Conservation (phyloP, 2,888 invertebrate genomes). For the Macaria notata region DNA sequence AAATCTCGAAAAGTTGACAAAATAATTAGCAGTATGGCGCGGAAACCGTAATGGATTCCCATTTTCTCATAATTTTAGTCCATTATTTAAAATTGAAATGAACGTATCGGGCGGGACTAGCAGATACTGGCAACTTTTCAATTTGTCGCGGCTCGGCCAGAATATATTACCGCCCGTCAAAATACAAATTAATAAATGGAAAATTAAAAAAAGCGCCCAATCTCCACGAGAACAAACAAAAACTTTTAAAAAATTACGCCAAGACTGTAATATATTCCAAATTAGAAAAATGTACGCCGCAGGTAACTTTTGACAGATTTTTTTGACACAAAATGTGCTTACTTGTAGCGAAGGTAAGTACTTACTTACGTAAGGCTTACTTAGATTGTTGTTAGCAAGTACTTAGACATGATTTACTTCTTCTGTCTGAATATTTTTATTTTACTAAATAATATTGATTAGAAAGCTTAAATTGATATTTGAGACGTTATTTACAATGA, state of each 20-base stretch:
- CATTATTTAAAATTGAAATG: conserved; percentile 50
- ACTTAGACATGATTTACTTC: too few species aligned
- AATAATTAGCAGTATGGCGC: conserved; percentile 7
- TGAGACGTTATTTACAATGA: too few species aligned
- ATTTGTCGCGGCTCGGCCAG: conserved; percentile 38
- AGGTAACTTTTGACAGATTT: background rate
- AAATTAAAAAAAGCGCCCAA: conserved; percentile 42
- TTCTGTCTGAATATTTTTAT: too few species aligned
- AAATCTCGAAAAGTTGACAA: conserved; percentile 1
- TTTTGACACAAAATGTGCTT: background rate
- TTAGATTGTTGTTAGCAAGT: too few species aligned
- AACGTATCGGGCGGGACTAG: conserved; percentile 39
- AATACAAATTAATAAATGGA: conserved; percentile 54
- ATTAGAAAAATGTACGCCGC: conserved; percentile 41
- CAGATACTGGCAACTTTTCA: conserved; percentile 49
- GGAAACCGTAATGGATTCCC: conserved; percentile 20
- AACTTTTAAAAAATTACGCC: conserved; percentile 58
- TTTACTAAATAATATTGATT: too few species aligned
- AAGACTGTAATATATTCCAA: conserved; percentile 53
- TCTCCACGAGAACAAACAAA: conserved; percentile 50
- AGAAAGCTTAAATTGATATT: too few species aligned
- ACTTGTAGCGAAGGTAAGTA: background rate
- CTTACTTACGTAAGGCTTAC: background rate
- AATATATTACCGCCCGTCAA: conserved; percentile 52
- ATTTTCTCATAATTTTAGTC: conserved; percentile 35